These are phyloP conservation scores for Philypnodon macrostomus DNA, from an alignment of 2,797 vertebrate species.

Conservation along the genomic window DNA sequence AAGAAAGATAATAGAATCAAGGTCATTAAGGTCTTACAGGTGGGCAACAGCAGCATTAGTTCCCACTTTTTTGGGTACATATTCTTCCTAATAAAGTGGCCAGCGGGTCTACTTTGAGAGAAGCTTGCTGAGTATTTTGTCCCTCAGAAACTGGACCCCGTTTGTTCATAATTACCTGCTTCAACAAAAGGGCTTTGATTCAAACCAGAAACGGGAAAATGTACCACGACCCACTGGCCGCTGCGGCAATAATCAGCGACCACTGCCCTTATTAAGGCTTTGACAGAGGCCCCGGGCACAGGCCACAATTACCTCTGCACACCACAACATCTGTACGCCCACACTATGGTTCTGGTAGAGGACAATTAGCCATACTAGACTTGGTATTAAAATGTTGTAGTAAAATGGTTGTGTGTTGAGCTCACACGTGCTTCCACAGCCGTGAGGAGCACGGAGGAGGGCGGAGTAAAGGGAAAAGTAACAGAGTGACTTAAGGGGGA, in stretches of 20 bases:
- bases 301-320: slow-evolving; percentile 52
- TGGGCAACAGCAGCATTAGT: no score
- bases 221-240: slow-evolving; percentile 56
- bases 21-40: no score
- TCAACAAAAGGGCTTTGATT: slow-evolving; percentile 45
- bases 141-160: slow-evolving; percentile 55
- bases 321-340: slow-evolving; percentile 33
- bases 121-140: neutral
- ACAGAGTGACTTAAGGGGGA: slow-evolving; percentile 49
- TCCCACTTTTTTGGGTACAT: no score
- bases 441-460: slow-evolving; percentile 8
- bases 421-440: slow-evolving; percentile 42
- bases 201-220: slow-evolving; percentile 53
- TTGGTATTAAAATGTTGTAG: slow-evolving; percentile 43
- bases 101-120: neutral
- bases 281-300: slow-evolving; percentile 46
- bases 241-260: slow-evolving; percentile 59
- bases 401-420: slow-evolving; percentile 46
- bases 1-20: no score
- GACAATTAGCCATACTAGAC: slow-evolving; percentile 45
- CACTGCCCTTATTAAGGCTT: slow-evolving; percentile 60
- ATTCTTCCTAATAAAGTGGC: neutral
- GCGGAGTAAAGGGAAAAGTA: slow-evolving; percentile 13
- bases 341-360: slow-evolving; percentile 16
- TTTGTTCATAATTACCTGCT: slow-evolving; percentile 60